These are phyloP conservation scores for Notarius quadriscutis DNA, from an alignment of 2,113 vertebrate genomes.

Conservation along the genomic window DNA sequence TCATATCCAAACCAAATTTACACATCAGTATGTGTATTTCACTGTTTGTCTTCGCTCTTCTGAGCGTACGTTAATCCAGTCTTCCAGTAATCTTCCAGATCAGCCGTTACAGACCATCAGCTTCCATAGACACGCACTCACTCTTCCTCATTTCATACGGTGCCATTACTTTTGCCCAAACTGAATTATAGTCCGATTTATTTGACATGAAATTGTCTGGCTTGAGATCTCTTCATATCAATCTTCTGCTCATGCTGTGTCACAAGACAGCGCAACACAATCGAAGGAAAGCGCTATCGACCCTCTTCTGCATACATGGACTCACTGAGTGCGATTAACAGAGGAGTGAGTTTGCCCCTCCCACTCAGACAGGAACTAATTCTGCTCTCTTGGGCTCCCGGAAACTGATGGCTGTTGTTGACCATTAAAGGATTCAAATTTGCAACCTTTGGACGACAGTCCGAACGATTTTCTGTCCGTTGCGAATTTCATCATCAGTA, in stretches of 20 bases:
- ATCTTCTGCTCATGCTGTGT: background rate
- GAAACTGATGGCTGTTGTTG: background rate
- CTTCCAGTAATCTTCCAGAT: background rate
- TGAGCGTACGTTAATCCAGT: background rate
- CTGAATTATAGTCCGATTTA: background rate
- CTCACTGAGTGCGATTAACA: background rate
- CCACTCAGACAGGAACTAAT: background rate
- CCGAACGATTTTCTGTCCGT: background rate
- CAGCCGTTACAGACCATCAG: background rate
- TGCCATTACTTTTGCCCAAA: background rate
- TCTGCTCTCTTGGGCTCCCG: background rate
- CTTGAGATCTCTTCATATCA: background rate
- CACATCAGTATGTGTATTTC: background rate
- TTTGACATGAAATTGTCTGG: background rate
- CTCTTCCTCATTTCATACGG: background rate
- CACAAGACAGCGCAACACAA: background rate
- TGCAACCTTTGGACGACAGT: background rate
- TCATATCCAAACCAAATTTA: background rate
- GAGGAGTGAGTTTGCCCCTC: background rate
- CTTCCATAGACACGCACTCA: background rate
- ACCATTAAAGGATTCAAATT: background rate
- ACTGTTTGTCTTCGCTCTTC: background rate
- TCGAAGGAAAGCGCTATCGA: too few species aligned
- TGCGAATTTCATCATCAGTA: background rate
- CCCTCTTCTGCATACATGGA: background rate